A percentile compares a stretch with the other conserved stretches of the same genome.
phyloP scores from a whole-genome alignment of 2,113 vertebrate genomes.

The Myotis davidii region DNA sequence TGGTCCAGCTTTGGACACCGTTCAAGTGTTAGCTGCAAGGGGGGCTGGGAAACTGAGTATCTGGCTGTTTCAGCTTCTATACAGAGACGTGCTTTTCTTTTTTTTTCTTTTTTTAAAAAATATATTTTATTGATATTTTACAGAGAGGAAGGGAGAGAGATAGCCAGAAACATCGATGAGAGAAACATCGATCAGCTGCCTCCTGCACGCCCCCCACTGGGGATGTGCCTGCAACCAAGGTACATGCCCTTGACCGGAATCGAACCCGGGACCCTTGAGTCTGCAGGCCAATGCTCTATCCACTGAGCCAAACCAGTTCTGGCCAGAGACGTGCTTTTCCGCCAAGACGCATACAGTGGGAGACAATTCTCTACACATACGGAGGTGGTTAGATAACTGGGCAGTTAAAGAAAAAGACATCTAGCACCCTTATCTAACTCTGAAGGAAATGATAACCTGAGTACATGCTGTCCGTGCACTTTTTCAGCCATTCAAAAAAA shows the following conservation, averaged over 20 bases:
- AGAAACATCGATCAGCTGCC: too few species aligned
- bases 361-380: background rate
- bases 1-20: rapidly evolving
- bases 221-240: too few species aligned
- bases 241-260: too few species aligned
- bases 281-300: too few species aligned
- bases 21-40: background rate
- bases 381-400: background rate
- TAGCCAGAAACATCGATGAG: too few species aligned
- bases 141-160: too few species aligned
- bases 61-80: background rate
- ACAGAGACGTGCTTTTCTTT: background rate
- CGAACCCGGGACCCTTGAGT: too few species aligned
- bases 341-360: background rate
- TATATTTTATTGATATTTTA: too few species aligned
- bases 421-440: background rate
- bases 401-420: background rate
- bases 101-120: too few species aligned
- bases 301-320: too few species aligned
- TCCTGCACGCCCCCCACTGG: too few species aligned
- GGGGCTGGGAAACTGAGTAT: background rate
- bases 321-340: background rate
- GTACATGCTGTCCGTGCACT: background rate
- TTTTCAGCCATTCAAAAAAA: background rate
- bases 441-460: background rate